A percentile compares a stretch with the other conserved stretches of the same genome.
Conservation (phyloP, 2,888 invertebrate species). For the Nycteola revayana region DNA sequence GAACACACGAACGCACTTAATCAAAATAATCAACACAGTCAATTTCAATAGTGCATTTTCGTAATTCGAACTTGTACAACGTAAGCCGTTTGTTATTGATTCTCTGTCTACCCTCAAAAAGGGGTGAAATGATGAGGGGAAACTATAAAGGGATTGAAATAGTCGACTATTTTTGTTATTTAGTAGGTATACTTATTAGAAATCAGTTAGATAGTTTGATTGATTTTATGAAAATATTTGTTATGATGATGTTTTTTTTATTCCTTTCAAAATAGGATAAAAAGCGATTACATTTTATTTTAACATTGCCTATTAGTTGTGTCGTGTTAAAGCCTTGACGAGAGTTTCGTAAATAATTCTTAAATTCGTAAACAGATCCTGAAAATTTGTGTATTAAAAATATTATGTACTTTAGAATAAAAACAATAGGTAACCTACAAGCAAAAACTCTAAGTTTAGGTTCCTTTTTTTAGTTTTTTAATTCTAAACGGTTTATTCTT, state of each 20-base stretch:
- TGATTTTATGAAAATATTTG: slow-evolving; percentile 6
- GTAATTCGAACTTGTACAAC: slow-evolving; percentile 23
- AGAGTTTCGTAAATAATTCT: too few relatives aligned
- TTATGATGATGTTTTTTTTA: slow-evolving; percentile 1
- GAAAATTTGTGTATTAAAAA: too few relatives aligned
- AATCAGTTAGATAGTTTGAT: too few relatives aligned
- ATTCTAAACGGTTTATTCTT: too few relatives aligned
- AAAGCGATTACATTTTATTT: slow-evolving; percentile 12
- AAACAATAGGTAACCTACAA: too few relatives aligned
- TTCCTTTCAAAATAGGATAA: too few relatives aligned
- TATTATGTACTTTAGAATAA: too few relatives aligned
- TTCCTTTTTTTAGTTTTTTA: too few relatives aligned
- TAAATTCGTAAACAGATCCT: too few relatives aligned
- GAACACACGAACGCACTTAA: neutral
- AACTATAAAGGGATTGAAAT: slow-evolving; percentile 20
- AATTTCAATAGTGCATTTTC: slow-evolving; percentile 18
- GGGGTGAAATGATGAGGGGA: slow-evolving; percentile 34
- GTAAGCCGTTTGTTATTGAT: slow-evolving; percentile 34
- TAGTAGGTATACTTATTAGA: slow-evolving; percentile 12
- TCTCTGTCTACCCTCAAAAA: slow-evolving; percentile 24
- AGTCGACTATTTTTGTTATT: slow-evolving; percentile 24
- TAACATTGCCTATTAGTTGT: neutral
- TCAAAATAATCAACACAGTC: slow-evolving; percentile 7
- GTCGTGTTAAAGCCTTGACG: neutral
- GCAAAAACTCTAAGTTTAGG: too few relatives aligned